Percentiles rank a stretch among this genome's conserved stretches.
These are phyloP conservation scores for Pteruthius melanotis DNA, from an alignment of 2,113 vertebrate species.

Conservation along the genomic window DNA sequence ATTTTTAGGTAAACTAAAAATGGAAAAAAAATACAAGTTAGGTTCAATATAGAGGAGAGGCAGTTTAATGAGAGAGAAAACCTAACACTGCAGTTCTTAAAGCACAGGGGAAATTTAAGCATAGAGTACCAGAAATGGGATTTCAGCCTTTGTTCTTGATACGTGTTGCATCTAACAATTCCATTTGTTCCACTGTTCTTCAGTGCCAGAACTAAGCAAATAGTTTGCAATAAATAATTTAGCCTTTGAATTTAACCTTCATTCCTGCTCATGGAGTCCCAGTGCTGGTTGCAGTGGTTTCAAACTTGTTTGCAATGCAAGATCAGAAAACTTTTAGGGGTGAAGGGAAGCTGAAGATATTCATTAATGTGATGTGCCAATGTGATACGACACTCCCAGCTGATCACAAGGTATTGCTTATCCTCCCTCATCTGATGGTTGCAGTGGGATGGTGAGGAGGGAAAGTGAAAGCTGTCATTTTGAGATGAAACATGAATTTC, in stretches of 20 bases:
- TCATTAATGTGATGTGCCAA: not conserved
- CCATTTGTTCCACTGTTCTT: conserved; percentile 48
- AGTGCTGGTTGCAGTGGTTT: not conserved
- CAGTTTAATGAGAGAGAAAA: conserved; percentile 12
- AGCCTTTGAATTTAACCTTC: conserved; percentile 50
- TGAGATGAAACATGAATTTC: not conserved
- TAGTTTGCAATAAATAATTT: conserved; percentile 50
- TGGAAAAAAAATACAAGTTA: not conserved
- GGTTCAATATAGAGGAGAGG: not conserved
- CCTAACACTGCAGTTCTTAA: conserved; percentile 25
- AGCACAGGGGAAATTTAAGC: conserved; percentile 57
- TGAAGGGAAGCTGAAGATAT: not conserved
- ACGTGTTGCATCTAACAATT: conserved; percentile 22
- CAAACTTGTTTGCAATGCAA: not conserved
- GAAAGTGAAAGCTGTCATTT: not conserved
- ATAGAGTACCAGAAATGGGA: not conserved
- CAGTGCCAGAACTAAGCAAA: conserved; percentile 40
- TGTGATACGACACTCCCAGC: not conserved
- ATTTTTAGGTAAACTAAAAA: conserved; percentile 11
- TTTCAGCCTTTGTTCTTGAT: conserved; percentile 47
- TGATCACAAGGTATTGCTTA: not conserved
- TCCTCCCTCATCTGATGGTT: not conserved
- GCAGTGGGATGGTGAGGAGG: not conserved
- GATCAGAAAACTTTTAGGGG: not conserved
- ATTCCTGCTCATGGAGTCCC: not conserved